Conservation (phyloP, 2,888 invertebrate species). For the Drepanosiphum platanoidis region DNA sequence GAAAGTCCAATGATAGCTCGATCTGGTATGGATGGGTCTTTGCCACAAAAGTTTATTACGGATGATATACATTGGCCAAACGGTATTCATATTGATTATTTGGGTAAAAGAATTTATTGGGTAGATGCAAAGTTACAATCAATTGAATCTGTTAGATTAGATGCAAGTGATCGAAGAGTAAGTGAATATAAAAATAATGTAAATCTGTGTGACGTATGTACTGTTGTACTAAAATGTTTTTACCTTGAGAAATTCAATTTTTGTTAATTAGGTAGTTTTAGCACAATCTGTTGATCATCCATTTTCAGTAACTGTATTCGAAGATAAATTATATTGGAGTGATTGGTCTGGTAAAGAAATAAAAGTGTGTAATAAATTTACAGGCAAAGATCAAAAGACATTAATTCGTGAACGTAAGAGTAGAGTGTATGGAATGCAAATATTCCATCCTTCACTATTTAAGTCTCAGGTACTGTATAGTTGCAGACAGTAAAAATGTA, state of each 20-base stretch:
- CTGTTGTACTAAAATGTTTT: background rate
- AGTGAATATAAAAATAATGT: too few relatives aligned
- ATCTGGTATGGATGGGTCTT: conserved; percentile 86
- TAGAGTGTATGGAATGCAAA: conserved; percentile 75
- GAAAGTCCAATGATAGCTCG: conserved; percentile 77
- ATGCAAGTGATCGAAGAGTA: conserved; percentile 76
- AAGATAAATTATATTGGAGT: conserved; percentile 89
- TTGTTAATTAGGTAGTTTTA: conserved; percentile 67
- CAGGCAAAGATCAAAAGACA: conserved; percentile 73
- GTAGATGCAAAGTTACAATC: conserved; percentile 79
- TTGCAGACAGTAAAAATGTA: background rate
- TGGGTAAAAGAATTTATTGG: conserved; percentile 85
- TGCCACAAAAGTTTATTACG: conserved; percentile 73
- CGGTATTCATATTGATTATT: conserved; percentile 84
- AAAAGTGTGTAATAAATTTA: conserved; percentile 81
- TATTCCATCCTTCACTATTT: conserved; percentile 74
- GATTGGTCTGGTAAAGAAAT: conserved; percentile 84
- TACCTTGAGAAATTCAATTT: background rate
- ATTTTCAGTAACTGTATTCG: conserved; percentile 85
- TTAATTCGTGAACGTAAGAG: conserved; percentile 70
- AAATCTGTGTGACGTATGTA: background rate
- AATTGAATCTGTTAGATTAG: conserved; percentile 75
- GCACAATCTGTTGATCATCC: conserved; percentile 80
- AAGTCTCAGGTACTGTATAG: conserved; percentile 16
- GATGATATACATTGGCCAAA: conserved; percentile 81